These are phyloP conservation scores for Mormyrus proboscirostris DNA, from an alignment of 2,797 vertebrate species.

Conservation along the genomic window DNA sequence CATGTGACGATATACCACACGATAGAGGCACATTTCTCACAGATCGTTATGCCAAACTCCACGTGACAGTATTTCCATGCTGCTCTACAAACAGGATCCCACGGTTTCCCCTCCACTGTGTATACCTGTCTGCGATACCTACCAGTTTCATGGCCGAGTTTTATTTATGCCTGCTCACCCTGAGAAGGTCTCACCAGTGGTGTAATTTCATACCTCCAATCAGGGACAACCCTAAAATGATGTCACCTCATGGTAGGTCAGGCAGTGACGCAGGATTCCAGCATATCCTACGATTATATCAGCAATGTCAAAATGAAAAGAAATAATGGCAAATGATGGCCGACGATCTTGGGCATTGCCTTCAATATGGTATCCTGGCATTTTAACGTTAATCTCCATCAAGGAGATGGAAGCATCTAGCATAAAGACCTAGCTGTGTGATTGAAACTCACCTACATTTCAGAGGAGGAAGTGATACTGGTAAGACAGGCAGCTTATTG, in stretches of 20 bases:
- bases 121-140: not conserved
- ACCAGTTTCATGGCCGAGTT: not conserved
- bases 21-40: not conserved
- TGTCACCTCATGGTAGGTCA: not conserved
- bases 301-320: not conserved
- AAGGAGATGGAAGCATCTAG: not conserved
- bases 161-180: not conserved
- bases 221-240: not conserved
- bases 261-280: not conserved
- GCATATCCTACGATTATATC: not conserved
- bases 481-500: not conserved
- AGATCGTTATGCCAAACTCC: not conserved
- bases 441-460: not conserved
- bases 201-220: not conserved
- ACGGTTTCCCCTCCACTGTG: not conserved
- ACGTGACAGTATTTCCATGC: not conserved
- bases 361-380: not conserved
- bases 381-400: not conserved
- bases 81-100: not conserved
- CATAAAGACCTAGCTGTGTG: not conserved
- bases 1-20: not conserved
- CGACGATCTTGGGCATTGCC: not conserved
- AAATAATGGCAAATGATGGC: not conserved
- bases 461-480: not conserved
- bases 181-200: not conserved